A percentile compares a stretch with the other conserved stretches of the same genome.
Evolutionary conservation across 2,113 vertebrate genomes (phyloP).

Genomic region (Trogon surrucura): DNA sequence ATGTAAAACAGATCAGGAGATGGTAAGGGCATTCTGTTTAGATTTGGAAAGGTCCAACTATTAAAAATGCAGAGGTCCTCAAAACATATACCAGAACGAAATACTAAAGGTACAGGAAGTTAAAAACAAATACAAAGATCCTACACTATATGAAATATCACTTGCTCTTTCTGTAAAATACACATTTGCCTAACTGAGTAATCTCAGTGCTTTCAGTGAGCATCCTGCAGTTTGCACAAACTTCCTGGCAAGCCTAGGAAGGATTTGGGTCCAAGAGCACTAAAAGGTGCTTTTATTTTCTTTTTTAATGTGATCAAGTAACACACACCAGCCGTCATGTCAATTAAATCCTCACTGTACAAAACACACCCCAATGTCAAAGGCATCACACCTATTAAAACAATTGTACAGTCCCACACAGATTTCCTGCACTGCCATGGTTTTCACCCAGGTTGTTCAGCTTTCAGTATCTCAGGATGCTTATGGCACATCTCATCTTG

Average conservation of each 20-base stretch:
- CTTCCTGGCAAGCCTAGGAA: not conserved
- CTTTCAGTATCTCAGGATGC: not conserved
- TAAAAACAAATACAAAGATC: not conserved
- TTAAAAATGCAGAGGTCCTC: constrained; percentile 14
- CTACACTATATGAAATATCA: not conserved
- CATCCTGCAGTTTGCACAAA: not conserved
- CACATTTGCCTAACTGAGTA: not conserved
- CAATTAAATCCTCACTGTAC: not conserved
- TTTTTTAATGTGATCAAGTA: not conserved
- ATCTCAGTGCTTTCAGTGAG: not conserved
- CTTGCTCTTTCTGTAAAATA: not conserved
- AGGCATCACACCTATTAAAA: not conserved
- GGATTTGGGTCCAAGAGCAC: not conserved
- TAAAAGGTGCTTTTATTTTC: not conserved
- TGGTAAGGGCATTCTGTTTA: not conserved
- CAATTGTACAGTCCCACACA: not conserved
- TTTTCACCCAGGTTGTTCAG: not conserved
- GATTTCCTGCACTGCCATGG: not conserved
- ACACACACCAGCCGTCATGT: not conserved
- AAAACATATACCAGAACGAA: constrained; percentile 23
- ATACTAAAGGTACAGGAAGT: not conserved
- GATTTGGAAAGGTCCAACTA: constrained; percentile 6
- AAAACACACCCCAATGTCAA: not conserved
- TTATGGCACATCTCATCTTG: not conserved
- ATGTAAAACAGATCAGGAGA: not conserved